Conservation (phyloP, 1,140 invertebrate species). For the Teleopsis dalmanni region DNA sequence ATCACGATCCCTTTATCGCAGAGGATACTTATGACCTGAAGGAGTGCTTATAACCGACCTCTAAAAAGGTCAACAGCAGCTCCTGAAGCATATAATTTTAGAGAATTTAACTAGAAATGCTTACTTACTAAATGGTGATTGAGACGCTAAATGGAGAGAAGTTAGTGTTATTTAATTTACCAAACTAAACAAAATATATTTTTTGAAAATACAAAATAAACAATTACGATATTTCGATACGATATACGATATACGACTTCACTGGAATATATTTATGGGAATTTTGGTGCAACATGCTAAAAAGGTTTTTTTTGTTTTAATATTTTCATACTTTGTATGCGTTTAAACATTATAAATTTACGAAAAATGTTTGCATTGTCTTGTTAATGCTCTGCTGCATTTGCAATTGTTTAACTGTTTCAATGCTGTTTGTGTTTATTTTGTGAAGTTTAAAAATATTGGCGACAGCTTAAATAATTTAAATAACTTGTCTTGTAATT, state of each 20-base stretch:
- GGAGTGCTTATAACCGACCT: conserved; percentile 42
- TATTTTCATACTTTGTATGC: no score
- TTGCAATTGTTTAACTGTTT: no score
- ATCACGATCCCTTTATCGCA: conserved; percentile 41
- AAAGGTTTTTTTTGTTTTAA: no score
- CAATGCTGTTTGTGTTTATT: no score
- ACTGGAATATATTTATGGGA: neutral
- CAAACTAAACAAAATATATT: neutral
- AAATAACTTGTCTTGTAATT: no score
- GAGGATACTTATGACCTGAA: conserved; percentile 41
- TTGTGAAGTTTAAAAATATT: no score
- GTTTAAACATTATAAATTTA: no score
- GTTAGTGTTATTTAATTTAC: conserved; percentile 2
- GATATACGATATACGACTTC: neutral
- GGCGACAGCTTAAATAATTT: no score
- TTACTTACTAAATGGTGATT: neutral
- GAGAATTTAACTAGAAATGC: conserved; percentile 1
- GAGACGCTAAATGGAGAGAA: conserved; percentile 2
- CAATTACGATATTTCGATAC: neutral
- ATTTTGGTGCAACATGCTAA: no score
- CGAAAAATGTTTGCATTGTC: no score
- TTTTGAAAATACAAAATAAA: neutral
- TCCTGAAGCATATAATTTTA: no score
- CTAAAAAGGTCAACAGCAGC: conserved; percentile 16
- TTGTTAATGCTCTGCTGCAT: no score